Base-by-base conservation (phyloP, 2,797 vertebrate genomes). In the Clarias platycephalus region DNA sequence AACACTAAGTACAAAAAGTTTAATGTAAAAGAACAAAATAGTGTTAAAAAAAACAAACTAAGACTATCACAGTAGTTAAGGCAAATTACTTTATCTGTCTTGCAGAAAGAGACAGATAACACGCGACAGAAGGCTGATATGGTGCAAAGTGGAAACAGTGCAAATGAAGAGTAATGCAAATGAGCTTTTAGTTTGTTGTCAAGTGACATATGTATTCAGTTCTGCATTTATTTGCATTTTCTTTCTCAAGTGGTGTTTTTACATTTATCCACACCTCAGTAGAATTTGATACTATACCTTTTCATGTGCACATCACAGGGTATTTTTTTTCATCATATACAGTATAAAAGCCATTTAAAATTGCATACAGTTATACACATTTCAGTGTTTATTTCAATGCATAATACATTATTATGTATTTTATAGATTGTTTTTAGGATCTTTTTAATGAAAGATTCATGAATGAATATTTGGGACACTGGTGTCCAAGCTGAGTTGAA, bases 391-490 rank as follows among this genome's bases (percentile, higher is more conserved):
- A 62, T 20, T 64, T 24, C 5, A n/a, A 4, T 58, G 53, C 18
- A 58, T 55, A 76, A 37, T 49, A 49, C 18, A 34, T 34, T 37
- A 31, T 58, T 55, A 75, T 62, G 22, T 87, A 5, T 68, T 58
- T 82, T 15, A 68, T 67, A 70, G 44, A 78, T 60, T 44, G 24
- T 28, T 75, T 16, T 16, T 7, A 15, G 24, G 20, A 13, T 87
- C 6, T 74, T 60, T 79, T 28, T 77, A 64, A 49, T 78, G 72
- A 86, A 81, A 82, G 34, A 79, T 44, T 28, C 9, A 6, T 63
- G 78, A 64, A 80, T 49, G 62, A 66, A 66, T 66, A 53, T 82
- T 64, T 66, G 78, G 78, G 78, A 80, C 78, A 64, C n/a, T 49
- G 40, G n/a, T 53, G 62, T 80, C 62, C 62, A 80, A n/a, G 37